Percentiles rank a stretch among this genome's conserved stretches.
Evolutionary conservation across 1,140 invertebrate species (phyloP).

Genomic region (Drosophila tropicalis): DNA sequence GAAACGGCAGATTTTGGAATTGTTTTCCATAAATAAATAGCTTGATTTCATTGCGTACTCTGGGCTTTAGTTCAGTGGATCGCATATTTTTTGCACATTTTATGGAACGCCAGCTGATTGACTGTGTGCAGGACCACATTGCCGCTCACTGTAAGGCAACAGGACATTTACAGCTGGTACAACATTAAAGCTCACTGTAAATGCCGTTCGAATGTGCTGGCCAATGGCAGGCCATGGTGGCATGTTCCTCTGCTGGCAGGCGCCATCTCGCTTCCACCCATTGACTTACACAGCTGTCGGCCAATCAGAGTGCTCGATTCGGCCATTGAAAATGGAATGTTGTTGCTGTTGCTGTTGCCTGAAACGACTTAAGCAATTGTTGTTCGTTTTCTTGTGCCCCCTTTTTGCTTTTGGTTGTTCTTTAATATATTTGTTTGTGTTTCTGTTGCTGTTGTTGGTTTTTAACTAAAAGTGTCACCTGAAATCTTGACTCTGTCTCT

Average conservation of each 20-base stretch:
- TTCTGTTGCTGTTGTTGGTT: neutral
- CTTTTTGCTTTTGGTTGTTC: slow-evolving; percentile 22
- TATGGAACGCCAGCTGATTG: neutral
- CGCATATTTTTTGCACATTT: neutral
- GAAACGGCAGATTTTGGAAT: neutral
- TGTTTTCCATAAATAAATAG: slow-evolving; percentile 4
- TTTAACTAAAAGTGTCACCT: too few species aligned
- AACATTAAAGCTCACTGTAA: slow-evolving; percentile 11
- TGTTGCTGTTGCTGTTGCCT: neutral
- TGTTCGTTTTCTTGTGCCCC: neutral
- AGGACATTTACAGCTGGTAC: slow-evolving; percentile 5
- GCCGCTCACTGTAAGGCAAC: neutral
- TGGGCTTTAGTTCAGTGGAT: neutral
- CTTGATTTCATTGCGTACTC: slow-evolving; percentile 3
- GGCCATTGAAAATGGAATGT: slow-evolving; percentile 10
- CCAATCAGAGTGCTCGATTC: slow-evolving; percentile 4
- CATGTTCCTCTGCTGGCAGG: neutral
- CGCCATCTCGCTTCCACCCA: neutral
- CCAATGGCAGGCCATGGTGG: neutral
- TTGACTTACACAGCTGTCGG: neutral
- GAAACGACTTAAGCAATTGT: slow-evolving; percentile 7
- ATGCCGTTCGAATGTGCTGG: neutral
- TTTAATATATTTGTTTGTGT: neutral
- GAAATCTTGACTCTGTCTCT: too few species aligned
- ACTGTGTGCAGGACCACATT: too few species aligned